These are phyloP conservation scores for Psettodes erumei DNA, from an alignment of 2,113 vertebrate genomes.

Conservation along the genomic window DNA sequence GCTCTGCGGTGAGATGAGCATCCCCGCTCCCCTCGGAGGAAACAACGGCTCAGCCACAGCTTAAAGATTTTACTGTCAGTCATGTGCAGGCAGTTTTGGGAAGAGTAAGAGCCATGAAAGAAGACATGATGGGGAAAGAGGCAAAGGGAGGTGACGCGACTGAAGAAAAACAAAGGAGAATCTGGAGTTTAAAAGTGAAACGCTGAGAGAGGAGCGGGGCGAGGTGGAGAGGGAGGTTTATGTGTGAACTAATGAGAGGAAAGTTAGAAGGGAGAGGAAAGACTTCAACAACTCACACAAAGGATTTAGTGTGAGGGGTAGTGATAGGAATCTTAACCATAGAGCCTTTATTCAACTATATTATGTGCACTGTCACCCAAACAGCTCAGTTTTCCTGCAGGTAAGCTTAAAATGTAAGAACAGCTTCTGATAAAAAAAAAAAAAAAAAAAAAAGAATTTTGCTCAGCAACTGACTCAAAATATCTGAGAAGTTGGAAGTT, in stretches of 20 bases:
- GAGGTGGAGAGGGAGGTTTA: background rate
- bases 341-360: background rate
- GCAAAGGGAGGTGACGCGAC: background rate
- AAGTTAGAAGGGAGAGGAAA: constrained; percentile 7
- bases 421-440: background rate
- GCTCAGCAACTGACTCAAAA: background rate
- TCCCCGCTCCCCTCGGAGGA: constrained; percentile 6
- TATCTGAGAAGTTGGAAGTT: background rate
- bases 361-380: background rate
- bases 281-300: constrained; percentile 14
- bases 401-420: background rate
- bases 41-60: constrained; percentile 30
- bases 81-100: background rate
- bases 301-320: constrained; percentile 10
- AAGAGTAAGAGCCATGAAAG: background rate
- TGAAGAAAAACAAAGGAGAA: background rate
- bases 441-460: background rate
- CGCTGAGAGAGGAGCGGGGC: background rate
- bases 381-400: background rate
- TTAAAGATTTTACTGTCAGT: constrained; percentile 10
- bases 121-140: background rate
- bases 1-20: constrained; percentile 7
- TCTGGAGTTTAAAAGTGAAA: background rate
- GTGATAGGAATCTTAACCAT: constrained; percentile 10
- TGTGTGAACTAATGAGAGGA: constrained; percentile 18